These are phyloP conservation scores for Tragopan temminckii DNA, from an alignment of 2,797 vertebrate species.

Conservation along the genomic window DNA sequence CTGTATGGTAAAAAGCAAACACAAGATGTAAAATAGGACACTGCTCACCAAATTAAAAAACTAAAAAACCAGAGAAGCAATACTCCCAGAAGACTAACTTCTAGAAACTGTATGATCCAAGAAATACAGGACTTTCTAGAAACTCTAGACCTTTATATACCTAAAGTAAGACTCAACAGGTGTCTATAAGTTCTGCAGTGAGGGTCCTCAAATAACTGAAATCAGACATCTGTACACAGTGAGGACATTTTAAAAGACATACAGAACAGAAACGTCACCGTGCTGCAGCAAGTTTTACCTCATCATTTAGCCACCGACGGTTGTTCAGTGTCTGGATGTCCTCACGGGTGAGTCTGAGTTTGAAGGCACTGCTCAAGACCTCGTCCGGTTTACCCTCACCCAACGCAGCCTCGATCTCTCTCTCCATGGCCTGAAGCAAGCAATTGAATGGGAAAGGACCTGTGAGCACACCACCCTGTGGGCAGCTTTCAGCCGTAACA, in stretches of 20 bases:
- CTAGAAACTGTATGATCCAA: neutral
- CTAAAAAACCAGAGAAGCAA: no score
- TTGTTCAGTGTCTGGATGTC: constrained; percentile 90
- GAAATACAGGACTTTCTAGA: neutral
- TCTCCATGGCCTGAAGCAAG: constrained; percentile 88
- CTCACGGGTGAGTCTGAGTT: constrained; percentile 89
- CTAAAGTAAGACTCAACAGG: neutral
- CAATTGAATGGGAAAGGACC: neutral
- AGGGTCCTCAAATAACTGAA: neutral
- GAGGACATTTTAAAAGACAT: neutral
- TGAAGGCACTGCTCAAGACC: constrained; percentile 91
- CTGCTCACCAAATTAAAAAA: no score
- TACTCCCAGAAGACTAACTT: neutral
- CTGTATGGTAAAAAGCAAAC: constrained; percentile 67
- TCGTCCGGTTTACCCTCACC: constrained; percentile 83
- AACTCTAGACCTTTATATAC: neutral
- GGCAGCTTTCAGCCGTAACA: neutral
- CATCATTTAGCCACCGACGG: constrained; percentile 92
- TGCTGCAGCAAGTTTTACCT: constrained; percentile 80
- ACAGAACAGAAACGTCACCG: neutral
- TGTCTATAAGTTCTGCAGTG: neutral
- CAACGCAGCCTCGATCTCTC: constrained; percentile 86
- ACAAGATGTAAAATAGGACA: neutral
- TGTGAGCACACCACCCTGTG: neutral
- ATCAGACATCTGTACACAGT: neutral